Percentiles rank a stretch among this genome's conserved stretches.
Conservation (phyloP, 2,113 vertebrate genomes). For the Silurus asotus region DNA sequence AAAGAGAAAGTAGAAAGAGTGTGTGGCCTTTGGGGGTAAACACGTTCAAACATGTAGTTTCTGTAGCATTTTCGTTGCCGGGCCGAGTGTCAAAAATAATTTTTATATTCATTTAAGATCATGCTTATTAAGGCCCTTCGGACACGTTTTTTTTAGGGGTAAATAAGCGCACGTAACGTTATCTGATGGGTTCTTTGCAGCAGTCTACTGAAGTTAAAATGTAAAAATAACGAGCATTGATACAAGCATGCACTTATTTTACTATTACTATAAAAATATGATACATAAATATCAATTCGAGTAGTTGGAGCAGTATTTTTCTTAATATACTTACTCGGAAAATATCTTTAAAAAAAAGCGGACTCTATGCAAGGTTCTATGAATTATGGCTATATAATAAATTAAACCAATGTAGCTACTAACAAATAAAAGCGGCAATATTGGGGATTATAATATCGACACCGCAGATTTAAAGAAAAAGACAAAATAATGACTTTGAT, state of each 20-base stretch:
- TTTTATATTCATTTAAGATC: constrained; percentile 65
- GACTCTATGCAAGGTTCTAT: not conserved
- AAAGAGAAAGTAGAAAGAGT: constrained; percentile 72
- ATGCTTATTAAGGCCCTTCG: constrained; percentile 45
- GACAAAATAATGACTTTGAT: no score
- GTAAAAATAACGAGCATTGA: constrained; percentile 40
- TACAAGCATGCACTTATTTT: not conserved
- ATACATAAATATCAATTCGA: not conserved
- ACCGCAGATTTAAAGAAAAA: not conserved
- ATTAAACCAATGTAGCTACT: not conserved
- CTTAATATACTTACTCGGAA: no score
- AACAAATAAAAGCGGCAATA: constrained; percentile 27
- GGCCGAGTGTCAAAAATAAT: constrained; percentile 72
- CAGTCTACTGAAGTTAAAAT: constrained; percentile 44
- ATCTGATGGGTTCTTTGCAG: constrained; percentile 57
- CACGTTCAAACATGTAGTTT: constrained; percentile 63
- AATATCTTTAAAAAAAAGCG: not conserved
- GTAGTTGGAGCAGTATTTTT: not conserved
- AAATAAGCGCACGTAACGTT: constrained; percentile 11
- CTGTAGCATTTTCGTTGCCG: constrained; percentile 50
- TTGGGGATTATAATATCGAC: constrained; percentile 12
- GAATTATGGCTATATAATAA: not conserved
- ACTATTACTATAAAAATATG: not conserved
- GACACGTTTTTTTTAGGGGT: constrained; percentile 37
- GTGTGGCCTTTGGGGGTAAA: constrained; percentile 62